A percentile compares a stretch with the other conserved stretches of the same genome.
Conservation (phyloP, 92 coral and sea anemone genomes). For the Heliopora coerulea region DNA sequence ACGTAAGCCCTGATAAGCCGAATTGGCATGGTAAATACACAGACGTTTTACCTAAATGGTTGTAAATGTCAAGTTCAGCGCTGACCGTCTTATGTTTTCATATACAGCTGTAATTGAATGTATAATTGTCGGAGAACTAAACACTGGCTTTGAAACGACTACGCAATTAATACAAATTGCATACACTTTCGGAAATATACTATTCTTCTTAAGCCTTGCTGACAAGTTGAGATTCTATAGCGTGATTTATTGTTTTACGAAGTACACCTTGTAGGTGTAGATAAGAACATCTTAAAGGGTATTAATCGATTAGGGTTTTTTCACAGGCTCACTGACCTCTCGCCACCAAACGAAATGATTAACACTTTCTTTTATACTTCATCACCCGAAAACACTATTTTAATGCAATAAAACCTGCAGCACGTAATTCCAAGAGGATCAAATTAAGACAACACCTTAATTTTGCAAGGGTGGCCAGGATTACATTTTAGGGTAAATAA, state of each 20-base stretch:
- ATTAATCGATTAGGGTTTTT: slow-evolving; percentile 27
- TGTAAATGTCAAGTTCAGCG: neutral
- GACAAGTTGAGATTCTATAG: slow-evolving; percentile 32
- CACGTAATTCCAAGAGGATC: too few relatives aligned
- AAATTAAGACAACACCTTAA: too few relatives aligned
- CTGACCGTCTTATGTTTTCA: neutral
- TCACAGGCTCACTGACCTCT: slow-evolving; percentile 2
- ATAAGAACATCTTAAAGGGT: slow-evolving; percentile 33
- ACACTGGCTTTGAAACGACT: neutral
- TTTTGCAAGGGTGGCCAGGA: too few relatives aligned
- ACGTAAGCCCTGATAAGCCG: neutral
- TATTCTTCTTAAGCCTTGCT: slow-evolving; percentile 38
- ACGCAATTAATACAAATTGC: slow-evolving; percentile 3
- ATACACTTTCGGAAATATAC: slow-evolving; percentile 23
- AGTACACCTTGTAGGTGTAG: slow-evolving; percentile 32
- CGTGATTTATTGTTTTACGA: slow-evolving; percentile 45
- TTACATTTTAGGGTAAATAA: too few relatives aligned
- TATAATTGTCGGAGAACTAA: slow-evolving; percentile 34
- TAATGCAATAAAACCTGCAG: too few relatives aligned
- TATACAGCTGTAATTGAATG: slow-evolving; percentile 8
- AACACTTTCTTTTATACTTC: neutral
- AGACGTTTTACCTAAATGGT: too few relatives aligned
- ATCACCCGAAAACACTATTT: too few relatives aligned
- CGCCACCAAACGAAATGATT: slow-evolving; percentile 23
- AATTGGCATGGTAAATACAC: too few relatives aligned